Evolutionary conservation across 2,888 invertebrate genomes (phyloP).

Genomic region (Diadegma fenestrale): DNA sequence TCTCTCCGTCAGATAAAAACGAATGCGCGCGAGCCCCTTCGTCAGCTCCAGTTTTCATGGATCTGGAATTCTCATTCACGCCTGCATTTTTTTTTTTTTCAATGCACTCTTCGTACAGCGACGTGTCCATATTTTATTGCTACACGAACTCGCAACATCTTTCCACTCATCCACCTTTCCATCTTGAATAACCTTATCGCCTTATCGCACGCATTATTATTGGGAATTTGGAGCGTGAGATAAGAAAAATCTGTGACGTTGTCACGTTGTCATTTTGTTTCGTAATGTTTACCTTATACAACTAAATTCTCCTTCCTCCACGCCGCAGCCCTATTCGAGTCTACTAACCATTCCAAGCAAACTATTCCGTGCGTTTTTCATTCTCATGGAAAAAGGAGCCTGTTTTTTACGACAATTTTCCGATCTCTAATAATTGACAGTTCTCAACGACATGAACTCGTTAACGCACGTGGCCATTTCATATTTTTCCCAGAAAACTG

Average conservation of each 20-base stretch:
- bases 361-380: background rate
- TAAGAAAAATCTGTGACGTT: conserved; percentile 67
- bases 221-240: conserved; percentile 67
- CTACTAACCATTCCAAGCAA: too few species aligned
- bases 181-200: conserved; percentile 66
- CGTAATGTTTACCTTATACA: conserved; percentile 63
- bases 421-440: background rate
- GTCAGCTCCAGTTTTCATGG: conserved; percentile 57
- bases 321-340: too few species aligned
- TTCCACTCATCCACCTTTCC: conserved; percentile 28
- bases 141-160: background rate
- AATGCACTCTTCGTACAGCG: background rate
- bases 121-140: conserved; percentile 1
- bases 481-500: background rate
- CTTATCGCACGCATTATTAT: conserved; percentile 67
- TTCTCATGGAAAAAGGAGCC: background rate
- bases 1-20: conserved; percentile 38
- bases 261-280: conserved; percentile 37
- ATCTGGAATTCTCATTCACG: conserved; percentile 45
- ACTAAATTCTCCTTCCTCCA: conserved; percentile 44
- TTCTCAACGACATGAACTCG: background rate
- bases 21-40: conserved; percentile 15
- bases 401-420: background rate
- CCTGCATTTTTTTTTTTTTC: background rate
- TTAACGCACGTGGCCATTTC: background rate